These are phyloP conservation scores for Pammene aurita DNA, from an alignment of 2,888 invertebrate species.

Conservation along the genomic window DNA sequence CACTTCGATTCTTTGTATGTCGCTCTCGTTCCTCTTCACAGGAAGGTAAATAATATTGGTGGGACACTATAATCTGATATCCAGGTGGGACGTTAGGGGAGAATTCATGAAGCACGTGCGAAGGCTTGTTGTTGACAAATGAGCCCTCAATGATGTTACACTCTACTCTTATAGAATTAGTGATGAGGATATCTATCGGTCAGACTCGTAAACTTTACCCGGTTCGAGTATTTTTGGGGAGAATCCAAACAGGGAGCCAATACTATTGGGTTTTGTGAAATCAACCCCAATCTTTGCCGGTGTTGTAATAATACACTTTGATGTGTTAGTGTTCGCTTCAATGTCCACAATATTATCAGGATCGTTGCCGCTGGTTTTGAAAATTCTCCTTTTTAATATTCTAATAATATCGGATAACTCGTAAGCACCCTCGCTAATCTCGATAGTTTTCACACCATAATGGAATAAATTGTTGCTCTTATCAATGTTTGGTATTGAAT, in stretches of 20 bases:
- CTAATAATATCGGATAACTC: conserved; percentile 24
- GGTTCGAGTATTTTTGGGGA: neutral
- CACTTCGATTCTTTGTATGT: no score
- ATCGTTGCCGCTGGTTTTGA: neutral
- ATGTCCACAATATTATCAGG: neutral
- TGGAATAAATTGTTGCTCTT: conserved; percentile 40
- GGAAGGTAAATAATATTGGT: no score
- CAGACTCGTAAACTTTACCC: neutral
- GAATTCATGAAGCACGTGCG: no score
- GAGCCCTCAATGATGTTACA: no score
- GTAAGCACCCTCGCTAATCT: conserved; percentile 24
- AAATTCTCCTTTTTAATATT: no score
- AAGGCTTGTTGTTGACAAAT: no score
- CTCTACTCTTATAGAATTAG: conserved; percentile 40
- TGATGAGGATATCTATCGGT: conserved; percentile 22
- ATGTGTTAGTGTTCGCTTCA: no score
- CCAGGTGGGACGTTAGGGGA: conserved; percentile 32
- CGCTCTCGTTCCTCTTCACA: no score
- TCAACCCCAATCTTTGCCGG: neutral
- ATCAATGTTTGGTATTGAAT: conserved; percentile 42
- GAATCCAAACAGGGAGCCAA: conserved; percentile 11
- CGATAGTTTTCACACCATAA: conserved; percentile 27
- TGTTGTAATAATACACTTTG: conserved; percentile 18
- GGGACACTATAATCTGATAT: conserved; percentile 35
- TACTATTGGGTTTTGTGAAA: neutral